These are phyloP conservation scores for Linnaemya vulpina DNA, from an alignment of 2,888 invertebrate species.

Conservation along the genomic window DNA sequence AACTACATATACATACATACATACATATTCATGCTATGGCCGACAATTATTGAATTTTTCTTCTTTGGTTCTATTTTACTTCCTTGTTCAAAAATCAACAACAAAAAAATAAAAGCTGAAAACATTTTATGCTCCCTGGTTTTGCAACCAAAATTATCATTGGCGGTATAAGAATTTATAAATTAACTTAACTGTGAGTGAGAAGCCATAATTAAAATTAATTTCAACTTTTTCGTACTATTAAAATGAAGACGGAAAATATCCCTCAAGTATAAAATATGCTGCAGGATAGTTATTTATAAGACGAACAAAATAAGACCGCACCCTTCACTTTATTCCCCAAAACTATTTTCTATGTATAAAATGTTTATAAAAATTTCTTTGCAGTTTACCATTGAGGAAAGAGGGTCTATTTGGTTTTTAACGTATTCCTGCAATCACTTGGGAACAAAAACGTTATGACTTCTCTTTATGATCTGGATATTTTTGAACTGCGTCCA, in stretches of 20 bases:
- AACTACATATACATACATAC: neutral
- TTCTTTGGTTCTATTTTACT: conserved; percentile 42
- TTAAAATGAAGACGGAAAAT: neutral
- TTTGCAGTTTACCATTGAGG: conserved; percentile 16
- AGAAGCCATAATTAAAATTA: neutral
- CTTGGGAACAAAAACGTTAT: conserved; percentile 54
- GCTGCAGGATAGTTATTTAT: conserved; percentile 18
- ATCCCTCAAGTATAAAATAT: neutral
- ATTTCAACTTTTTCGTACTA: neutral
- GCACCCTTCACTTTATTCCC: conserved; percentile 63
- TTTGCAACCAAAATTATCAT: conserved; percentile 10
- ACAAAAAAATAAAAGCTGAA: conserved; percentile 3
- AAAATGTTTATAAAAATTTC: conserved; percentile 25
- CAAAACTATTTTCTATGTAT: neutral
- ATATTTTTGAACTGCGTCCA: conserved; percentile 81
- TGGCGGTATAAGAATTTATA: conserved; percentile 26
- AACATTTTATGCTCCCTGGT: conserved; percentile 19
- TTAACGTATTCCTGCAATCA: neutral
- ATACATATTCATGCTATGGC: conserved; percentile 3
- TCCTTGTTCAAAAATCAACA: conserved; percentile 41
- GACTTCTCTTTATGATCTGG: conserved; percentile 72
- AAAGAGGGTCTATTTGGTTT: conserved; percentile 7
- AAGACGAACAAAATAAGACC: conserved; percentile 39
- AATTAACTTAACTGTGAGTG: conserved; percentile 15
- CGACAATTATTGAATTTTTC: conserved; percentile 60